Base-by-base conservation (phyloP, 2,797 vertebrate species). In the Lateolabrax maculatus region DNA sequence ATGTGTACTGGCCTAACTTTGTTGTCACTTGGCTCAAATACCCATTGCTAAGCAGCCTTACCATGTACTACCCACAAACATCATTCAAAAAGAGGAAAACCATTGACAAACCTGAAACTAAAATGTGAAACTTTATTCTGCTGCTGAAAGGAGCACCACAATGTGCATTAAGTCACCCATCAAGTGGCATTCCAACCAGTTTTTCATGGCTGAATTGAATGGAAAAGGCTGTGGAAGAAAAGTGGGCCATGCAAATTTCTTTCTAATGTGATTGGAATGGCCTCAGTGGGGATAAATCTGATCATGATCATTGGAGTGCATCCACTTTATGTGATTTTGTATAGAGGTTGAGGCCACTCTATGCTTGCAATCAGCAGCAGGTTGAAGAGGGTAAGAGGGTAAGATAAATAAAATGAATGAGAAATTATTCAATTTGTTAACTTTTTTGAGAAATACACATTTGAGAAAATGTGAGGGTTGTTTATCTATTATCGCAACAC, bases 221-320 rank as follows among this genome's bases (percentile, higher is more conserved):
- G 79, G 74, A 78, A 83, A 76, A 58, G 63, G 53, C 68, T 43
- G 64, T 57, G 62, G 79, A 71, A 75, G 69, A 80, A 84, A 88
- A 85, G 71, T 77, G 36, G 71, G 84, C n/a, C 77, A 83, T 73
- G 75, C 51, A 25, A 89, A 90, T 93, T 72, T 87, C 83, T 90
- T 91, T 92, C 79, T 88, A 92, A 93, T 89, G 85, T 87, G 92
- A 92, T 89, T 91, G 84, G 87, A 87, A 89, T 64, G 65, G 87
- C 84, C 82, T 84, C 86, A 63, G 77, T 84, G 61, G 84, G 84
- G 77, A 86, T 81, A 89, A 92, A 93, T 90, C 77, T 92, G 89
- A 93, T 94, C 84, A 91, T 80, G 90, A 89, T 79, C 84, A 87
- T 58, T 91, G 77, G 66, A 93, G 92, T 89, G 91, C 83, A 80